Base-by-base conservation (phyloP, 2,888 invertebrate species). In the Cylloceria caligata region DNA sequence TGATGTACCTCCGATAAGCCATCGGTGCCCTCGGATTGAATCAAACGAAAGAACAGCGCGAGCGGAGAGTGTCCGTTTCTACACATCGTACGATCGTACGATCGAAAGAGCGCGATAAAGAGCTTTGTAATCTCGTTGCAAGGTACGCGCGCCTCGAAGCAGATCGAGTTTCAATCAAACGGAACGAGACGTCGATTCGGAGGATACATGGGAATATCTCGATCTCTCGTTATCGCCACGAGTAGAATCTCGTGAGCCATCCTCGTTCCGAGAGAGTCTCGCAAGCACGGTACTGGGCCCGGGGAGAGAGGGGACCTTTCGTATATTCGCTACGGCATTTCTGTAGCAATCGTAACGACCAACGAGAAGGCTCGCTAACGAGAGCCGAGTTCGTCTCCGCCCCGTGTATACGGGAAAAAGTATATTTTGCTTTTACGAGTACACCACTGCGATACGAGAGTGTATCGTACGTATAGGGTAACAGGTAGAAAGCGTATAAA, bases 401-500 rank as follows among this genome's bases (percentile, higher is more conserved):
- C 13, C 13, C n/a, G n/a, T n/a, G n/a, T n/a, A n/a, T n/a, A n/a
- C n/a, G n/a, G n/a, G n/a, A n/a, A n/a, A n/a, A n/a, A n/a, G 47
- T 34, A n/a, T 30, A 34, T 39, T 34, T 49, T 42, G 19, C 71
- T 57, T 71, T 57, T 71, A 71, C 57, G 55, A 42, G 57, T 68
- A 21, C 42, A 55, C 21, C 9, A 27, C 24, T 71, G 27, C 16
- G 45, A 30, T 36, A 19, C 55, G 42, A 68, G 36, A 19, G 68
- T 49, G 16, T 36, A 24, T 39, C 16, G 24, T 42, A 5, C 36
- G 30, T 73, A 52, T 86, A 80, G 71, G 73, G 64, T 36, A 83
- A 67, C 80, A 84, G 81, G 87, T 89, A 90, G 90, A 90, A 90
- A 90, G 90, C 90, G 89, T 90, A 86, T 86, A 88, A 88, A 88